phyloP scores from a whole-genome alignment of 2,888 invertebrate species.

The Cerceris ruficornis region DNA sequence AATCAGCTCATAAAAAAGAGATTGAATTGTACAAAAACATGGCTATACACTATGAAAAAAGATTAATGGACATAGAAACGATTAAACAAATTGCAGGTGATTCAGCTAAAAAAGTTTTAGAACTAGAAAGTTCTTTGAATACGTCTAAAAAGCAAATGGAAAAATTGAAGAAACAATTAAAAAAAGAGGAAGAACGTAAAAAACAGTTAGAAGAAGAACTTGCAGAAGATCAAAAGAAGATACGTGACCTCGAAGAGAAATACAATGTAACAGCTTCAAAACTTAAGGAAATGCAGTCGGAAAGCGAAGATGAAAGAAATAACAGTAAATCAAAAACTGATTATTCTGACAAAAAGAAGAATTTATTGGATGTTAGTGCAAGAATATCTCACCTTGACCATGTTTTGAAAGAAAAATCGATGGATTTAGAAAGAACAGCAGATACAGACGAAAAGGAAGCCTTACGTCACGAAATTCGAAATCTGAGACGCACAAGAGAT shows the following conservation, averaged over 20 bases:
- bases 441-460: conserved; percentile 83
- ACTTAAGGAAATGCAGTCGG: conserved; percentile 80
- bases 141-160: conserved; percentile 90
- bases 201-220: conserved; percentile 87
- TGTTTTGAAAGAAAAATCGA: conserved; percentile 87
- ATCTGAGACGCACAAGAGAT: conserved; percentile 90
- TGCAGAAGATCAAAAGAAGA: conserved; percentile 83
- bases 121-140: conserved; percentile 88
- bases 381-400: conserved; percentile 87
- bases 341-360: conserved; percentile 84
- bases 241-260: conserved; percentile 82
- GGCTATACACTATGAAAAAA: conserved; percentile 82
- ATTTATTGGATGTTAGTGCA: conserved; percentile 86
- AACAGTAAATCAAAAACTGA: conserved; percentile 80
- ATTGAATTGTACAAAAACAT: conserved; percentile 81
- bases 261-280: conserved; percentile 81
- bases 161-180: conserved; percentile 88
- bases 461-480: conserved; percentile 90
- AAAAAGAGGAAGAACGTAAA: conserved; percentile 89
- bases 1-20: conserved; percentile 79
- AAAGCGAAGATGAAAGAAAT: conserved; percentile 84
- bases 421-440: conserved; percentile 85
- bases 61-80: conserved; percentile 83
- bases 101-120: conserved; percentile 86
- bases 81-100: conserved; percentile 85